These are phyloP conservation scores for Crotalus helleri DNA, from an alignment of 2,113 vertebrate genomes.

Conservation along the genomic window DNA sequence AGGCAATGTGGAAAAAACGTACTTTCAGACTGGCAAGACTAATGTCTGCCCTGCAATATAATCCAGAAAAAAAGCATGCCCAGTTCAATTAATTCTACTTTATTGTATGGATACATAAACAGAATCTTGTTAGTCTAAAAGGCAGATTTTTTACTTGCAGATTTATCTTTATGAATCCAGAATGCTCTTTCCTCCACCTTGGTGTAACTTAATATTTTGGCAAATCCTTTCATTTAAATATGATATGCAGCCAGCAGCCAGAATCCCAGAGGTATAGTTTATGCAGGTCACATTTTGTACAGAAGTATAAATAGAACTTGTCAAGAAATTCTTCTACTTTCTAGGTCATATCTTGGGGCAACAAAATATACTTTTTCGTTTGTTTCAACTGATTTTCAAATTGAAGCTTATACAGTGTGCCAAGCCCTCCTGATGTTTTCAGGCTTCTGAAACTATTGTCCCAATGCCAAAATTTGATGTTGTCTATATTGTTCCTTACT, in stretches of 20 bases:
- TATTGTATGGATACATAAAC: neutral
- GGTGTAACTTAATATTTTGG: neutral
- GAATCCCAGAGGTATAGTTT: neutral
- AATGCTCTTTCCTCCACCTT: slow-evolving; percentile 25
- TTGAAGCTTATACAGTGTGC: neutral
- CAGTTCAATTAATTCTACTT: neutral
- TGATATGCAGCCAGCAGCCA: slow-evolving; percentile 16
- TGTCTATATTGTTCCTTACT: neutral
- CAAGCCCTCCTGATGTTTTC: neutral
- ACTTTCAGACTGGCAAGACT: neutral
- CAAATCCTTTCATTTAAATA: slow-evolving; percentile 21
- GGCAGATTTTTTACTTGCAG: neutral
- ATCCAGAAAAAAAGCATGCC: neutral
- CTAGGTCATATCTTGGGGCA: slow-evolving; percentile 9
- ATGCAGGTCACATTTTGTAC: slow-evolving; percentile 10
- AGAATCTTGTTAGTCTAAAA: neutral
- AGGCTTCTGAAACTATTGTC: neutral
- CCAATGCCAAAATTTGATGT: neutral
- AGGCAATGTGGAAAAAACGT: neutral
- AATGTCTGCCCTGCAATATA: neutral
- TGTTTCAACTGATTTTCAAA: neutral
- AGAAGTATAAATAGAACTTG: slow-evolving; percentile 36
- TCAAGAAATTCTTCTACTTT: slow-evolving; percentile 27
- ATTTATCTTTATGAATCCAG: slow-evolving; percentile 11
- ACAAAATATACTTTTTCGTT: neutral